Evolutionary conservation across 2,888 invertebrate species (phyloP), one percentile per base, ranked within the genome.

Genomic region (Lumbricus terrestris): DNA sequence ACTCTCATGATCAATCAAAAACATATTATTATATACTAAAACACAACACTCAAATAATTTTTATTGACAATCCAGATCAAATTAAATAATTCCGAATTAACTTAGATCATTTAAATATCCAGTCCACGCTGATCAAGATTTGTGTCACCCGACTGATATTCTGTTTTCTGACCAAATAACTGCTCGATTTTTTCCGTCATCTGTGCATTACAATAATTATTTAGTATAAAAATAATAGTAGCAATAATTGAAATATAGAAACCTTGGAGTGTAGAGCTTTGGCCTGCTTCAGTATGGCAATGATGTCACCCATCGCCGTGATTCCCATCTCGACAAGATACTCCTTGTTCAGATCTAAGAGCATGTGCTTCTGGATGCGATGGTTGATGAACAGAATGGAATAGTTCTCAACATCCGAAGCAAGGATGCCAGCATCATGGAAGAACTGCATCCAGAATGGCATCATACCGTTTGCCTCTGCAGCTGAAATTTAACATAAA

Each of bases 251-350:
- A 69, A n/a, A 29, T 69, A 16, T 16, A 8, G 69, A 69, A 33
- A 34, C 85, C 85, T 85, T 85, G 37, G 85, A 85, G 13, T 35
- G 35, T 85, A 85, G 5, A 35, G 23, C 33, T 23, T 85, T 96
- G 0, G 96, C 96, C 93, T 96, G 96, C 92, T 96, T 96, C 18
- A 96, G 93, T 91, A 96, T 96, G 23, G 96, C 96, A 91, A 96
- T 96, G 93, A 96, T 95, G 93, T 96, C 96, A 1, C 96, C 96
- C 95, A 96, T 96, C 42, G 96, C 94, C 20, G 96, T 96, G 47
- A 98, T 97, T 0, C 97, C 97, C 97, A 98, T 98, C 93, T 98
- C 98, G 90, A 96, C 96, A 3, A 98, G 95, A 94, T 97, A 97
- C 92, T 98, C 97, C 91, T 97, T 97, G 93, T 97, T 97, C 29